phyloP scores from a whole-genome alignment of 1,140 invertebrate species.

The Ceratosolen fusciceps region DNA sequence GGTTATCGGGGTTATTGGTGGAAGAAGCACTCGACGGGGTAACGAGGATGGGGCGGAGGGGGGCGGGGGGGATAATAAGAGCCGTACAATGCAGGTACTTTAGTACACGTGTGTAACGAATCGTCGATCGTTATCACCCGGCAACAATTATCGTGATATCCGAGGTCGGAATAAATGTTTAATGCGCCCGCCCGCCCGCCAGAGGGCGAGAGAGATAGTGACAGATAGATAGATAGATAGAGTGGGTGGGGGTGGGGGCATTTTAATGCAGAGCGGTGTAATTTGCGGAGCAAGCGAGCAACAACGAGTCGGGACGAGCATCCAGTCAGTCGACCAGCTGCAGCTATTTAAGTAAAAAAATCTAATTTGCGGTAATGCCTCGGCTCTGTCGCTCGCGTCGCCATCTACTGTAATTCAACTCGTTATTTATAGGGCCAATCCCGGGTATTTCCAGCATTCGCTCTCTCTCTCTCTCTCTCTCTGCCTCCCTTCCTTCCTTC shows the following conservation, averaged over 20 bases:
- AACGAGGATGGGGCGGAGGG: background rate
- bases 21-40: too few relatives aligned
- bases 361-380: conserved; percentile 52
- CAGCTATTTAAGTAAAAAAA: conserved; percentile 35
- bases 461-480: conserved; percentile 29
- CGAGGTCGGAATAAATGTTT: conserved; percentile 1
- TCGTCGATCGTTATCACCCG: conserved; percentile 28
- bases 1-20: too few relatives aligned
- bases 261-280: conserved; percentile 24
- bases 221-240: too few relatives aligned
- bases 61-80: background rate
- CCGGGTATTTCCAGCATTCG: conserved; percentile 46
- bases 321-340: too few relatives aligned
- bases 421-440: conserved; percentile 55
- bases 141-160: conserved; percentile 30
- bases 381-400: background rate
- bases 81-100: background rate
- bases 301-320: too few relatives aligned
- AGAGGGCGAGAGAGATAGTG: too few relatives aligned
- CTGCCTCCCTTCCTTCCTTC: conserved; percentile 32
- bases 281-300: too few relatives aligned
- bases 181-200: too few relatives aligned
- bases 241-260: background rate
- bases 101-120: background rate
- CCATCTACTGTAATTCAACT: conserved; percentile 49